Conservation (phyloP, 1,140 invertebrate genomes). For the Bombus superbus region DNA sequence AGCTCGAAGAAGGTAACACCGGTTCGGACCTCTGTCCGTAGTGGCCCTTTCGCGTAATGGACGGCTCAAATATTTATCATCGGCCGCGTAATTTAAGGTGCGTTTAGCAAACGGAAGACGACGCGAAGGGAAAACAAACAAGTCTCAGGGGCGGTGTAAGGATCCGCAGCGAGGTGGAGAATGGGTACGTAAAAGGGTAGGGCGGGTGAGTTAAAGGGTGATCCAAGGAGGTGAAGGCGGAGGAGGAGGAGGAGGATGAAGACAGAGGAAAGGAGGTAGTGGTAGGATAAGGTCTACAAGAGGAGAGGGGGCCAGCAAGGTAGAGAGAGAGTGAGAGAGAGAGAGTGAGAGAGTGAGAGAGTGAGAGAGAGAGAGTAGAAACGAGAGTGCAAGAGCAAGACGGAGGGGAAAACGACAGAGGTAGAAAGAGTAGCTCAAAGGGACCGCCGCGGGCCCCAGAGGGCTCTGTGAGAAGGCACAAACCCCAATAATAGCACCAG, state of each 20-base stretch:
- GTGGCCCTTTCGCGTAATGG: conserved; percentile 75
- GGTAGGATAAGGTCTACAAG: conserved; percentile 30
- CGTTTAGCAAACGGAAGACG: conserved; percentile 80
- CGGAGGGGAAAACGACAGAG: conserved; percentile 59
- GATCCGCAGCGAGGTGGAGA: conserved; percentile 53
- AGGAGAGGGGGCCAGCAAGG: no score
- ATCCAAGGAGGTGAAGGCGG: conserved; percentile 6
- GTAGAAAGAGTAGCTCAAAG: conserved; percentile 75
- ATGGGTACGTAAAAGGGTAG: conserved; percentile 55
- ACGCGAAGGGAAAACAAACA: conserved; percentile 80
- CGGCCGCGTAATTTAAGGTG: conserved; percentile 81
- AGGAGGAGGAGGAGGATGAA: conserved; percentile 48
- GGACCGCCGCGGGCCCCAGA: conserved; percentile 72
- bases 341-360: conserved; percentile 40
- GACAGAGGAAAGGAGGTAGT: conserved; percentile 39
- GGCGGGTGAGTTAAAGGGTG: conserved; percentile 52
- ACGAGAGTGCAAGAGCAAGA: conserved; percentile 48
- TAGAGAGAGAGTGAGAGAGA: background rate
- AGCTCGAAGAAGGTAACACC: conserved; percentile 58
- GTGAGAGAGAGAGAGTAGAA: conserved; percentile 40
- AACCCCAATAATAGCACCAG: conserved; percentile 82
- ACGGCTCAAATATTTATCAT: conserved; percentile 82
- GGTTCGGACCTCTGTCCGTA: conserved; percentile 53
- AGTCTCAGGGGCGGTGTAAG: conserved; percentile 59
- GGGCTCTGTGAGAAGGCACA: conserved; percentile 78